Base-by-base conservation (phyloP, 2,113 vertebrate species). In the Terrapene triunguis region DNA sequence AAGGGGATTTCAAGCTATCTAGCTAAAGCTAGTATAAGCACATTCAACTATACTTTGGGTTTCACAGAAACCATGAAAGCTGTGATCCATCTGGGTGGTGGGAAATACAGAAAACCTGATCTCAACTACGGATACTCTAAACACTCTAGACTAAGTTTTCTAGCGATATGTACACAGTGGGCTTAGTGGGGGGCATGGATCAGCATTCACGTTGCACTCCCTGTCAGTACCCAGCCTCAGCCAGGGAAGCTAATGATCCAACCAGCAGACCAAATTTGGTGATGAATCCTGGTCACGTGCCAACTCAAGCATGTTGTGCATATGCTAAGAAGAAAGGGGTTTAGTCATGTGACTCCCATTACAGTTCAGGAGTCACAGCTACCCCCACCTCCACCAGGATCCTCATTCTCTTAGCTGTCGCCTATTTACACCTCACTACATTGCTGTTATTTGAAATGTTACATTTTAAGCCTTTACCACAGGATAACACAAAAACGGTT, bases 41-140 rank as follows among this genome's bases (percentile, higher is more conserved):
- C 1, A 81, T 3, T 1, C 5, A 62, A 35, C 19, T 3, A 3
- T 0, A 0, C 9, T 3, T 6, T 57, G 0, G 65, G 0, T 6
- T 90, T 76, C 65, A 72, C 35, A 90, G 90, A 76, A 69, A 74
- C 54, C 69, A 25, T 0, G 0, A n/a, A 87, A 83, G 42, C 0
- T 48, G 12, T 47, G 3, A n/a, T 85, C 59, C 44, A 47, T 84
- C 1, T 38, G 48, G 62, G 25, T 35, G 44, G 69, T 78, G 84
- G 16, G 42, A 47, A 59, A 4, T 48, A 44, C 22, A 47, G 42
- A 47, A 78, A 78, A 42, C 74, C 74, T 47, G 10, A 78, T 21
- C 74, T 78, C 74, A 78, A 44, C 38, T 76, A 87, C 38, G 17
- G 13, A 5, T 53, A 48, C 17, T 13, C 24, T 32, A 62, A 0